phyloP scores from a whole-genome alignment of 2,888 invertebrate species.

The Nycteola revayana region DNA sequence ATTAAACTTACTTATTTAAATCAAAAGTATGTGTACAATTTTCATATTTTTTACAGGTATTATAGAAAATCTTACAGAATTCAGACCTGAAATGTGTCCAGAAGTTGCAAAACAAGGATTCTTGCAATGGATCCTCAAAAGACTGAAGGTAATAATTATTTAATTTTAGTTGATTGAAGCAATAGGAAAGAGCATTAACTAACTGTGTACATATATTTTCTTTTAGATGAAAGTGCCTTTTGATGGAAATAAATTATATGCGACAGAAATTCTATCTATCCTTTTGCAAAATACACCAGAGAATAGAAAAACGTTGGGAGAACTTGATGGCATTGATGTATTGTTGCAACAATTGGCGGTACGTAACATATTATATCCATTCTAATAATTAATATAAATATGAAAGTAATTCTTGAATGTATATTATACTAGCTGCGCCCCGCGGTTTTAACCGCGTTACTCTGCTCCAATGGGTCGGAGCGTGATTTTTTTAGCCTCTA shows the following conservation, averaged over 20 bases:
- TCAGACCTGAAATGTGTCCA: conserved; percentile 90
- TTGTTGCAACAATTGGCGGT: conserved; percentile 96
- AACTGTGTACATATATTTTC: neutral
- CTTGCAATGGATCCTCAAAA: conserved; percentile 94
- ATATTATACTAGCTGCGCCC: too few species aligned
- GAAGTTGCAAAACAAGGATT: conserved; percentile 96
- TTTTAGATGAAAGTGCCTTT: conserved; percentile 90
- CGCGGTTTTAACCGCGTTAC: too few species aligned
- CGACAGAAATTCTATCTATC: conserved; percentile 97
- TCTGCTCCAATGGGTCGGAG: too few species aligned
- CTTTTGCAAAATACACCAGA: conserved; percentile 94
- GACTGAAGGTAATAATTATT: conserved; percentile 87
- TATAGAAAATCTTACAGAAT: conserved; percentile 97
- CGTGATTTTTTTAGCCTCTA: too few species aligned
- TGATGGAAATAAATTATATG: conserved; percentile 97
- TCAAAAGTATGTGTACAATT: too few species aligned
- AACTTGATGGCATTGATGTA: conserved; percentile 97
- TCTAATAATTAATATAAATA: too few species aligned
- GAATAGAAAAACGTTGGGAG: conserved; percentile 91
- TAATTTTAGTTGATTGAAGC: neutral
- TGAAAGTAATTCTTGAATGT: too few species aligned
- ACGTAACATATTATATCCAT: too few species aligned
- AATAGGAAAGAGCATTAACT: too few species aligned
- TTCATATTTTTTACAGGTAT: conserved; percentile 85
- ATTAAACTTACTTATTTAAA: too few species aligned